Base-by-base conservation (phyloP, 2,888 invertebrate genomes). In the Platynereis dumerilii region DNA sequence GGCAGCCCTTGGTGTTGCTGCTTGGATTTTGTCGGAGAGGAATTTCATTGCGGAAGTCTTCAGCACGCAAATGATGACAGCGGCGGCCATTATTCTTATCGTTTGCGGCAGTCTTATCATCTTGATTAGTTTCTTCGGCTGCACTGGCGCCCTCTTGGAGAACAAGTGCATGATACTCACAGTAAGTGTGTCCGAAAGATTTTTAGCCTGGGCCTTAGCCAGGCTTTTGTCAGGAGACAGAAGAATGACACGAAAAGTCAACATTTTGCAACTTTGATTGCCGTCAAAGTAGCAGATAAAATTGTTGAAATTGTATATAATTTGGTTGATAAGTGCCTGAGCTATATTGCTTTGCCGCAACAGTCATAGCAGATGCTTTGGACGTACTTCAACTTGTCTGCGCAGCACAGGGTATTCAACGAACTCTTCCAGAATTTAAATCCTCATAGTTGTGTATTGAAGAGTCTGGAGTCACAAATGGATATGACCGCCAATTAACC, bases 51-150 rank as follows among this genome's bases (percentile, higher is more conserved):
- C 61, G 17, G 58, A 61, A 27, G 39, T 66, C 1, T 55, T 59
- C 52, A 62, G 66, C 15, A 58, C 48, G 15, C 58, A 62, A 20
- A 57, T 69, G 54, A 64, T 66, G 44, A 66, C 69, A 12, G 67
- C 69, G 7, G 69, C 65, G 12, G 63, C 69, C 12, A 69, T 69
- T 60, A 42, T 71, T 28, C 62, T 71, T 24, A 54, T 71, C 26
- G 61, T 66, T 5, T 68, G 68, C 1, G 71, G 71, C 24, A 63
- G 65, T 26, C 56, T 65, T 20, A 48, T 71, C 10, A 64, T 69
- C 55, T 24, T 69, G 44, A 58, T 69, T 29, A 66, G 69, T 17
- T 71, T 71, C 66, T 45, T 67, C 34, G 71, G 71, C 42, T 71
- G 71, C 28, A 64, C 66, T n/a, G 71, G 68, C 26, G 65, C 71